Percentiles rank a stretch among this genome's conserved stretches.
These are phyloP conservation scores for Genyomyrus donnyi DNA, from an alignment of 2,113 vertebrate species.

Conservation along the genomic window DNA sequence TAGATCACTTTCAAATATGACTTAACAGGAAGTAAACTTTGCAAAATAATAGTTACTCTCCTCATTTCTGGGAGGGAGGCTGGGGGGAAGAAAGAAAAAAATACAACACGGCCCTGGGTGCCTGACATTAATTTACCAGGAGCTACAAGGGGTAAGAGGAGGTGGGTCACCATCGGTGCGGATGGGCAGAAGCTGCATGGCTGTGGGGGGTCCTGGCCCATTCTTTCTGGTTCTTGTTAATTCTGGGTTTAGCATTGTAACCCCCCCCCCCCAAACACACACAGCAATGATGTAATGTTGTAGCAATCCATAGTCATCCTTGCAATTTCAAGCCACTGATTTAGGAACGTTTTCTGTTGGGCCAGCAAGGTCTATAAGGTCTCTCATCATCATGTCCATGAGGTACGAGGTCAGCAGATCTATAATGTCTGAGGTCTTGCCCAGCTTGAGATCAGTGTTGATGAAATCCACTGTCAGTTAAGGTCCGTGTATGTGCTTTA, in stretches of 20 bases:
- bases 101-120: background rate
- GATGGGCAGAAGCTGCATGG: background rate
- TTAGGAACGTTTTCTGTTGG: background rate
- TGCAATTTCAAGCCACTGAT: background rate
- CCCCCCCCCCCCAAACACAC: background rate
- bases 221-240: background rate
- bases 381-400: background rate
- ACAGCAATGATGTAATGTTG: background rate
- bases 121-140: background rate
- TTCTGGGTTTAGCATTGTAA: background rate
- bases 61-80: background rate
- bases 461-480: background rate
- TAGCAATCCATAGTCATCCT: background rate
- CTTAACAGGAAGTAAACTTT: background rate
- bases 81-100: background rate
- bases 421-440: background rate
- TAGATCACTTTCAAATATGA: background rate
- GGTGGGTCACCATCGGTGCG: background rate
- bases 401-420: background rate
- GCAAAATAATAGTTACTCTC: background rate
- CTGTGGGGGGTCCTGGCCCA: background rate
- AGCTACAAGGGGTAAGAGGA: background rate
- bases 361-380: background rate
- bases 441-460: background rate
- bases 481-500: background rate